Evolutionary conservation across 2,888 invertebrate species (phyloP).

Genomic region (Ophion slaviceki): DNA sequence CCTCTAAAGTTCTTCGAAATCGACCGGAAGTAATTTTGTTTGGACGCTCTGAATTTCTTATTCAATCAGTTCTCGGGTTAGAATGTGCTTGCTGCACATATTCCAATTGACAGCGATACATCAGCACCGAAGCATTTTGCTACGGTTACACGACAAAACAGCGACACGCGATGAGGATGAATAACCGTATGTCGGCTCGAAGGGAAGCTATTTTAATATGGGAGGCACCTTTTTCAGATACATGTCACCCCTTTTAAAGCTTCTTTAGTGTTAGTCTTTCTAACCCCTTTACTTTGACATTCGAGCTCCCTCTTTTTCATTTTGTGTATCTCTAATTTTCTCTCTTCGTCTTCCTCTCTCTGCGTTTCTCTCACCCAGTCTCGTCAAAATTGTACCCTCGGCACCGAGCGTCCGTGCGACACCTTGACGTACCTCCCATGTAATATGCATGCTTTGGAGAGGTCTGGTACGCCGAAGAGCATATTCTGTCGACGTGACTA

Average conservation of each 20-base stretch:
- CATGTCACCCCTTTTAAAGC: constrained; percentile 50
- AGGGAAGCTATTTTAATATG: constrained; percentile 8
- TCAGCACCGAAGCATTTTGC: background rate
- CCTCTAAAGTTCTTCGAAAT: background rate
- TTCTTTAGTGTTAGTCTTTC: constrained; percentile 30
- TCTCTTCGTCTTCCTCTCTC: constrained; percentile 31
- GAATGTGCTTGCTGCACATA: background rate
- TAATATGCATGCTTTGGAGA: constrained; percentile 69
- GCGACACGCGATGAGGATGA: constrained; percentile 12
- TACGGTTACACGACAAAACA: background rate
- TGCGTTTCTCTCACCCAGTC: constrained; percentile 44
- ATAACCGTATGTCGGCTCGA: constrained; percentile 23
- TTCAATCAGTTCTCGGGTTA: background rate
- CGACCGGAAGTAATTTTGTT: background rate
- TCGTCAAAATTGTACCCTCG: constrained; percentile 44
- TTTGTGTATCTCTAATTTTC: background rate
- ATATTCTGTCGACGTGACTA: constrained; percentile 41
- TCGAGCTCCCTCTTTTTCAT: background rate
- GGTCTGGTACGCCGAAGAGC: constrained; percentile 34
- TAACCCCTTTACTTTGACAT: constrained; percentile 32
- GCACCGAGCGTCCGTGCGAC: constrained; percentile 52
- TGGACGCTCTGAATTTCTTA: background rate
- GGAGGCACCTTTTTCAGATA: constrained; percentile 53
- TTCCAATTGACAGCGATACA: background rate
- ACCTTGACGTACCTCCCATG: constrained; percentile 64